phyloP scores from a whole-genome alignment of 2,113 vertebrate genomes.

The Poeciliopsis retropinna region DNA sequence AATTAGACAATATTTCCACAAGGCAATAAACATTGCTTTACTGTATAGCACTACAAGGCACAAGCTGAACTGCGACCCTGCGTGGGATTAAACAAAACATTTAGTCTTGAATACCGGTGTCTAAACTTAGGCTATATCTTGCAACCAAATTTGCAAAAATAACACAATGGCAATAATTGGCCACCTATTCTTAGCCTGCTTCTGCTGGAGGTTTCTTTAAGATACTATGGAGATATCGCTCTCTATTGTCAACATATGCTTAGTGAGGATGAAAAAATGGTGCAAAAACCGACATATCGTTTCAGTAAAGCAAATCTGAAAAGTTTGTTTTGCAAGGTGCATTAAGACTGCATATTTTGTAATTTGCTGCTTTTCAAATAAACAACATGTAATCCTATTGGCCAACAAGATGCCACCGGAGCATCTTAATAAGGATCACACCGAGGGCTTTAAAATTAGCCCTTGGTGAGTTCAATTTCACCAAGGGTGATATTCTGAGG shows the following conservation, averaged over 20 bases:
- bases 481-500: too few relatives aligned
- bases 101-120: background rate
- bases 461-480: too few relatives aligned
- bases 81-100: background rate
- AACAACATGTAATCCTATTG: background rate
- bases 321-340: too few relatives aligned
- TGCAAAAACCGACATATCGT: too few relatives aligned
- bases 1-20: background rate
- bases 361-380: background rate
- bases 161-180: background rate
- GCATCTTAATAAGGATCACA: too few relatives aligned
- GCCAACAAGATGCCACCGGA: background rate
- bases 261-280: background rate
- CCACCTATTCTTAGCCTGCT: background rate
- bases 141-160: background rate
- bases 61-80: too few relatives aligned
- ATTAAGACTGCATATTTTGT: background rate
- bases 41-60: background rate
- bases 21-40: background rate
- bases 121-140: background rate
- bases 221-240: too few relatives aligned
- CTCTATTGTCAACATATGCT: background rate
- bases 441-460: too few relatives aligned
- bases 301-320: too few relatives aligned
- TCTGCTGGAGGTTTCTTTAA: too few relatives aligned